phyloP scores from a whole-genome alignment of 2,888 invertebrate genomes.

The Leptopilina drosophilae region DNA sequence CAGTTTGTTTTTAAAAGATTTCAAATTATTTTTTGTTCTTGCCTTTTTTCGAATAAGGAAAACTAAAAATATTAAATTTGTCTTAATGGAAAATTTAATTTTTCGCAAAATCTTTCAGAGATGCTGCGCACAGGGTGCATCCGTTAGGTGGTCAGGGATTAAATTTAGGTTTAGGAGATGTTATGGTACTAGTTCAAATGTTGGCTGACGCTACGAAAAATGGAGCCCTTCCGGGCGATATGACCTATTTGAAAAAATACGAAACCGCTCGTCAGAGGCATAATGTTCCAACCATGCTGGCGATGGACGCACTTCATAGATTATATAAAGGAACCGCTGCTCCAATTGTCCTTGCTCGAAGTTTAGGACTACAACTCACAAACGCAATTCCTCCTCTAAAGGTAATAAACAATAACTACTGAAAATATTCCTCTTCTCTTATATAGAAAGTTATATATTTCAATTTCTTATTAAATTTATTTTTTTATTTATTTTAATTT shows the following conservation, averaged over 20 bases:
- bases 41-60: no score
- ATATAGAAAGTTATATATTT: no score
- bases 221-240: conserved; percentile 87
- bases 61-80: no score
- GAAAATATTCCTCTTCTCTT: neutral
- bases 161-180: conserved; percentile 97
- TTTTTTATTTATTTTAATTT: no score
- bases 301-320: conserved; percentile 91
- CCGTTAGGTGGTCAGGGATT: conserved; percentile 99
- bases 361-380: conserved; percentile 89
- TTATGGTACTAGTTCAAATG: conserved; percentile 84
- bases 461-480: no score
- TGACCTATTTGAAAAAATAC: conserved; percentile 86
- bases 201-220: conserved; percentile 84
- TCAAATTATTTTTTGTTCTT: no score
- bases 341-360: conserved; percentile 88
- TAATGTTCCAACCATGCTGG: conserved; percentile 92
- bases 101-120: conserved; percentile 77
- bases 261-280: conserved; percentile 90
- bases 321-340: conserved; percentile 87
- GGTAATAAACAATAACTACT: conserved; percentile 75
- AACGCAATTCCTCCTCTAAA: conserved; percentile 87
- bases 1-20: no score
- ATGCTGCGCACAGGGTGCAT: conserved; percentile 94
- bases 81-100: neutral